Conservation (phyloP, 2,113 vertebrate species). For the Sisor rabdophorus region DNA sequence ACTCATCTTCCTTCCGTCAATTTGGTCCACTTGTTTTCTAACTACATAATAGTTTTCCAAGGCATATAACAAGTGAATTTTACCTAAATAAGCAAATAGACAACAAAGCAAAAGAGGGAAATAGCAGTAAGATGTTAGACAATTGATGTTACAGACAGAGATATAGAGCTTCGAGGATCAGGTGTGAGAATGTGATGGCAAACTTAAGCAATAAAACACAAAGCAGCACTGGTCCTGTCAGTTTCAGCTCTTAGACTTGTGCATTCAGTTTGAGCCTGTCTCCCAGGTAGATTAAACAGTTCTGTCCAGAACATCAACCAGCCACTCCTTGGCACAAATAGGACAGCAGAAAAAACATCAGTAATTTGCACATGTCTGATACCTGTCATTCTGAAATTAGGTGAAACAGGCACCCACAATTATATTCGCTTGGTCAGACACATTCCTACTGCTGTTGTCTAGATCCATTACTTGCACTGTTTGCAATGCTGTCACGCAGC, state of each 20-base stretch:
- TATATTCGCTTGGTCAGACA: not conserved
- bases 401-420: not conserved
- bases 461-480: conserved; percentile 60
- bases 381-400: conserved; percentile 4
- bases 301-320: conserved; percentile 10
- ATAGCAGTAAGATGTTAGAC: conserved; percentile 2
- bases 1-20: too few species aligned
- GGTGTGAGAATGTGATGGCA: conserved; percentile 33
- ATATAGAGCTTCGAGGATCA: conserved; percentile 30
- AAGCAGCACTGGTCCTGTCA: conserved; percentile 9
- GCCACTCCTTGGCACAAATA: conserved; percentile 4
- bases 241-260: not conserved
- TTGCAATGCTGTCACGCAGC: conserved; percentile 61
- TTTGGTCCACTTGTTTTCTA: too few species aligned
- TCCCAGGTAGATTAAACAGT: conserved; percentile 10
- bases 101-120: conserved; percentile 6
- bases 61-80: conserved; percentile 3
- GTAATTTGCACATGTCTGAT: conserved; percentile 9
- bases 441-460: conserved; percentile 1
- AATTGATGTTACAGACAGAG: conserved; percentile 13
- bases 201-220: not conserved
- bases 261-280: conserved; percentile 6
- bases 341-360: not conserved
- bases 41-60: not conserved
- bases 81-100: not conserved